These are phyloP conservation scores for Cynoglossus semilaevis DNA, from an alignment of 2,113 vertebrate species.

Conservation along the genomic window DNA sequence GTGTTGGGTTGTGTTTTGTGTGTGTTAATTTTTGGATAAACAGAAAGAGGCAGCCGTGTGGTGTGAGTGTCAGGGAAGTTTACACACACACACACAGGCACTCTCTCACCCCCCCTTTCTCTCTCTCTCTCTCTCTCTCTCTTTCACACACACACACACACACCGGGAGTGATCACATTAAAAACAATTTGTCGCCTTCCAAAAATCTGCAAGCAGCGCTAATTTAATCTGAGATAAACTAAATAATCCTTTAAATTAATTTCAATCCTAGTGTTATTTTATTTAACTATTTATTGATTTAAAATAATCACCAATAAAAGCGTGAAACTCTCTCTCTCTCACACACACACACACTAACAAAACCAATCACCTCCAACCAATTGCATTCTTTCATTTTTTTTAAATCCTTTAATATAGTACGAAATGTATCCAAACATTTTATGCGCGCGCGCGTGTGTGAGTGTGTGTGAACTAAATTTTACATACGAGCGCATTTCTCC, in stretches of 20 bases:
- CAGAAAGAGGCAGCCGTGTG: conserved; percentile 79
- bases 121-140: too few relatives aligned
- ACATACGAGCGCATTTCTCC: conserved; percentile 99
- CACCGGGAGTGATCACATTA: conserved; percentile 35
- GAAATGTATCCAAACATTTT: conserved; percentile 99
- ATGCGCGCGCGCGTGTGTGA: conserved; percentile 43
- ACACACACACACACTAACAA: conserved; percentile 37
- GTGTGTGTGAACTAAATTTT: conserved; percentile 94
- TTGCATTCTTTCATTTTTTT: conserved; percentile 84
- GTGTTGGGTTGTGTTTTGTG: conserved; percentile 48
- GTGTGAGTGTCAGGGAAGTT: conserved; percentile 54
- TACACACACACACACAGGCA: conserved; percentile 22
- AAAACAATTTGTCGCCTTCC: conserved; percentile 32
- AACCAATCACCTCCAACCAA: conserved; percentile 89
- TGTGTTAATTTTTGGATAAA: conserved; percentile 91
- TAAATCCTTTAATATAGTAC: conserved; percentile 99
- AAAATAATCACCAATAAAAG: too few relatives aligned
- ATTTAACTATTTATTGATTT: too few relatives aligned
- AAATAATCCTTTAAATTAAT: too few relatives aligned
- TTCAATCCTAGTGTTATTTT: too few relatives aligned
- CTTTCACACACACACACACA: background rate
- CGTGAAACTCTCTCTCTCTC: too few relatives aligned
- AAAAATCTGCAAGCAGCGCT: too few relatives aligned
- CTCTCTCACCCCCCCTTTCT: too few relatives aligned
- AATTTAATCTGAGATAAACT: too few relatives aligned